Base-by-base conservation (phyloP, 2,888 invertebrate genomes). In the Maniola hyperantus region DNA sequence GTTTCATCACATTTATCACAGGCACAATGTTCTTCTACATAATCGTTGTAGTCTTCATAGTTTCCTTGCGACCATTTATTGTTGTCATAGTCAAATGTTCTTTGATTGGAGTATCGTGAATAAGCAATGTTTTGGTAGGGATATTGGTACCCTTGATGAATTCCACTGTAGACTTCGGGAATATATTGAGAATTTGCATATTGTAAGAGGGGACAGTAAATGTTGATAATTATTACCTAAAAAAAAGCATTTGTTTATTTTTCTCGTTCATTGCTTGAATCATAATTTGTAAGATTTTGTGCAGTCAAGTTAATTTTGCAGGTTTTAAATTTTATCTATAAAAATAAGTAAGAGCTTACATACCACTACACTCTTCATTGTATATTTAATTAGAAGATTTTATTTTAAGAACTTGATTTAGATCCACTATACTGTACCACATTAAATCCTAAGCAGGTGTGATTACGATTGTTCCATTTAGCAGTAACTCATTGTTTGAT, bases 21-120 rank as follows among this genome's bases (percentile, higher is more conserved):
- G 0, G 64, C 64, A 51, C 77, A 77, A 20, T 79, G 81, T 48
- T 82, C 82, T 11, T 80, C 75, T 1, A 10, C 8, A n/a, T 74
- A 75, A 2, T 76, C 75, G 2, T 62, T 61, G 51, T 76, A 72
- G 11, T 75, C 74, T 15, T 74, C 66, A 33, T 71, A 58, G 60
- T 58, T 65, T 59, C 65, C 60, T 20, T 59, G 58, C 20, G 64
- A 46, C 61, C 61, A 66, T 36, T 65, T 62, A 7, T 60, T 67
- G 20, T 59, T 66, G 20, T 68, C 50, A 18, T 60, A 59, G 50
- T 64, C 54, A 13, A 42, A 46, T 2, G 15, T 33, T 7, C 26
- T n/a, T 60, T 65, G 68, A 20, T 60, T 44, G 5, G 58, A 26
- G 51, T 66, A 68, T 51, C 64, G 65, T 44, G 48, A 8, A 36